Evolutionary conservation across 2,888 invertebrate species (phyloP).

Genomic region (Hemithea aestivaria): DNA sequence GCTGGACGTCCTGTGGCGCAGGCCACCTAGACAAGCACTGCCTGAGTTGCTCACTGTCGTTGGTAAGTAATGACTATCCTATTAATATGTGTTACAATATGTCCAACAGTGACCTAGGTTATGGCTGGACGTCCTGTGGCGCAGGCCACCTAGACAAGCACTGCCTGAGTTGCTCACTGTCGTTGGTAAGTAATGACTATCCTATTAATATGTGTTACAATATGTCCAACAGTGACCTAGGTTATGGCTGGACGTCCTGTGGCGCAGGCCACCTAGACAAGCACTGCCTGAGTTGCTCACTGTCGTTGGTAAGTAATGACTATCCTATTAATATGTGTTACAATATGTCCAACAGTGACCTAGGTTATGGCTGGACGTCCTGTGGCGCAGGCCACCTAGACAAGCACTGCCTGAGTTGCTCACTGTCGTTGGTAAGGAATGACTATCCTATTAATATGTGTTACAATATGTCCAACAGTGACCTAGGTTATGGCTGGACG

Average conservation of each 20-base stretch:
- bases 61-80: too few species aligned
- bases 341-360: too few species aligned
- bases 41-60: slow-evolving; percentile 81
- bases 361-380: slow-evolving; percentile 91
- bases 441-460: too few species aligned
- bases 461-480: too few species aligned
- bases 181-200: slow-evolving; percentile 77
- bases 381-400: slow-evolving; percentile 85
- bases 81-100: too few species aligned
- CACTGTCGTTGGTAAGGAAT: slow-evolving; percentile 77
- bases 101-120: slow-evolving; percentile 88
- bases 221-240: too few species aligned
- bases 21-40: slow-evolving; percentile 78
- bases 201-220: too few species aligned
- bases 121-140: slow-evolving; percentile 93
- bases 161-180: slow-evolving; percentile 81
- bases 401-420: slow-evolving; percentile 80
- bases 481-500: too few species aligned
- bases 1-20: slow-evolving; percentile 91
- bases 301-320: slow-evolving; percentile 78
- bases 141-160: slow-evolving; percentile 79
- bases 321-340: too few species aligned
- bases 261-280: slow-evolving; percentile 82
- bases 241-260: slow-evolving; percentile 92
- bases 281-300: slow-evolving; percentile 80